phyloP scores from a whole-genome alignment of 2,113 vertebrate species.

The Macquaria ambigua region DNA sequence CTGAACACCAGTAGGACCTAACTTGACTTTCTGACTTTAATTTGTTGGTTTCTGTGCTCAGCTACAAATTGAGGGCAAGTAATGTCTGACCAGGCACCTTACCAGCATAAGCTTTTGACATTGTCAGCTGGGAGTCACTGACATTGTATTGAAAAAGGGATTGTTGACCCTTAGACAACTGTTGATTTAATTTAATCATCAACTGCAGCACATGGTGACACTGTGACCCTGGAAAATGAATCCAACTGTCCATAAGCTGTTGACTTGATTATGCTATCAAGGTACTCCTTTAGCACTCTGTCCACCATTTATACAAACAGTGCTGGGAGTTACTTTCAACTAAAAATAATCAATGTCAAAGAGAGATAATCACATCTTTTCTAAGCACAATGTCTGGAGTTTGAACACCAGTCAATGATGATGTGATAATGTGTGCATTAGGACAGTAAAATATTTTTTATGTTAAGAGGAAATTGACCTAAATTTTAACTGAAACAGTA shows the following conservation, averaged over 20 bases:
- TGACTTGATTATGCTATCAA: slow-evolving; percentile 16
- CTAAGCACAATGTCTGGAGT: neutral
- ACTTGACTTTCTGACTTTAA: neutral
- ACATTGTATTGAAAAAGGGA: neutral
- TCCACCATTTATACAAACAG: too few species aligned
- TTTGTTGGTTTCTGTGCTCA: neutral
- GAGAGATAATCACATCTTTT: slow-evolving; percentile 6
- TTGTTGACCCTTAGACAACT: neutral
- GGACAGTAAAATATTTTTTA: neutral
- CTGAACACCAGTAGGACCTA: neutral
- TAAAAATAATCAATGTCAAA: slow-evolving; percentile 50
- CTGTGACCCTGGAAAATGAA: neutral
- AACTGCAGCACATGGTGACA: neutral
- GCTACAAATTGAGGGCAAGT: neutral
- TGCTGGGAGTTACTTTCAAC: too few species aligned
- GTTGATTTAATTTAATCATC: slow-evolving; percentile 35
- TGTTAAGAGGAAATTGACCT: neutral
- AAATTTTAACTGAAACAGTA: neutral
- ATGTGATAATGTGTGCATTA: neutral
- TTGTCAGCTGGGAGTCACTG: neutral
- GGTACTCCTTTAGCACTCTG: neutral
- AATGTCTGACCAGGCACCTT: neutral
- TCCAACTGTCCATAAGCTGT: slow-evolving; percentile 9
- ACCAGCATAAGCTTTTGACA: neutral
- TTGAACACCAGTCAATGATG: neutral